Evolutionary conservation across 2,888 invertebrate species (phyloP), one percentile per base, ranked within the genome.

Genomic region (Dynastes maya): DNA sequence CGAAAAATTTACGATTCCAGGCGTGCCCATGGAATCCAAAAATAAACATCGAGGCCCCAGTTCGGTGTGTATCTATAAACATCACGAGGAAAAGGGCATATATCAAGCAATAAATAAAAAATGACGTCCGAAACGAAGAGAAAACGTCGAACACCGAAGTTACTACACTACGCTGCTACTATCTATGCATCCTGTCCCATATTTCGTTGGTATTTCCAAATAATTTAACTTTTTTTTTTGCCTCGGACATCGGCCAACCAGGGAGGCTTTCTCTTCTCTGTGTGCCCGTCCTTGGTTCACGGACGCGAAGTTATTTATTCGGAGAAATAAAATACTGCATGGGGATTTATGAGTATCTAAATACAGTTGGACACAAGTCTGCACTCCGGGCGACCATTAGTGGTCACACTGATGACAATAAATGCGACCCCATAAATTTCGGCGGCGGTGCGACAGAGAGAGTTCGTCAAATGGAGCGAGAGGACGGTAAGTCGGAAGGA

Each of bases 321-420:
- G 76, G 75, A 45, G 72, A 78, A 76, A 78, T 78, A 78, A 78
- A 78, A 78, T 78, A 68, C 76, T 63, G 75, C 78, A 75, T 76
- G 75, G 75, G 82, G 83, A 83, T 83, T 83, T 83, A 83, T 82
- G 82, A 81, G 79, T 82, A 82, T 83, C 83, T 83, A 83, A 83
- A 82, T 81, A 82, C 83, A 81, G 82, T 82, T 78, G 82, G 83
- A 83, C 83, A 83, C 80, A 81, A 81, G 81, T 83, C 82, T 82
- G 83, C 83, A 83, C 83, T 83, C 83, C 78, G 81, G 82, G 81
- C 81, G 81, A 75, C 83, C 83, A 83, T 83, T 83, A 83, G 83
- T 80, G 83, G 83, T 83, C 83, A 81, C 82, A 79, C 81, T 83
- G 82, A 82, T 83, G 82, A 82, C 81, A 83, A 83, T 83, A 83